A percentile compares a stretch with the other conserved stretches of the same genome.
These are phyloP conservation scores for Sphenopsis melanotis DNA, from an alignment of 2,797 vertebrate genomes.

Conservation along the genomic window DNA sequence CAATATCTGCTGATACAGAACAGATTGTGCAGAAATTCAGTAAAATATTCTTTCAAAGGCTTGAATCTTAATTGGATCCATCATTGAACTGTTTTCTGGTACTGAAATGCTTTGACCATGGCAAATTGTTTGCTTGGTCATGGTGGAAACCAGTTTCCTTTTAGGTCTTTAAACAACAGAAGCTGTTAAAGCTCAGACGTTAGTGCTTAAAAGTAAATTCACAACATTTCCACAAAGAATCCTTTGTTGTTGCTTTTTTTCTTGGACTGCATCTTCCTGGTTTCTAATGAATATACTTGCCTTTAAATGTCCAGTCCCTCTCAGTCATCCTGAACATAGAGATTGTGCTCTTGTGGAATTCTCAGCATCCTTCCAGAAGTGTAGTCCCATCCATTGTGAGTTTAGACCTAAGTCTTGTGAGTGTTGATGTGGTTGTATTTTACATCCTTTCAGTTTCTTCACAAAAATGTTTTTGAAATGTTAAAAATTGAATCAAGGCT, in stretches of 20 bases:
- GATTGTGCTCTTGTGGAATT: not conserved
- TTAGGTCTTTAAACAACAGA: not conserved
- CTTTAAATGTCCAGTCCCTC: not conserved
- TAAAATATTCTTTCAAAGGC: not conserved
- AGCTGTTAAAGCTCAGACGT: not conserved
- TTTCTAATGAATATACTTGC: not conserved
- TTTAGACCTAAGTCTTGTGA: not conserved
- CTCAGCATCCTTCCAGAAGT: not conserved
- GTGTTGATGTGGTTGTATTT: not conserved
- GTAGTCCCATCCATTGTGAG: not conserved
- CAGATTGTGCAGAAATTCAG: slow-evolving; percentile 16
- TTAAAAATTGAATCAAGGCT: not conserved
- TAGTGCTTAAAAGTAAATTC: not conserved
- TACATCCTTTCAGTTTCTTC: not conserved
- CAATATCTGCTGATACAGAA: slow-evolving; percentile 14
- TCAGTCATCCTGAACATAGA: not conserved
- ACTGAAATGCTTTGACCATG: not conserved
- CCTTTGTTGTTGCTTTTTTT: not conserved
- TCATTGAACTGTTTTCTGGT: not conserved
- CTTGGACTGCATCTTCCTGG: not conserved
- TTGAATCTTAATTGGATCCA: slow-evolving; percentile 20
- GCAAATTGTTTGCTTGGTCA: not conserved
- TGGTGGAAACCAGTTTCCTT: not conserved
- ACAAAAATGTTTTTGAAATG: not conserved
- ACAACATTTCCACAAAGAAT: not conserved